These are phyloP conservation scores for Mamestra brassicae DNA, from an alignment of 2,888 invertebrate genomes.

Conservation along the genomic window DNA sequence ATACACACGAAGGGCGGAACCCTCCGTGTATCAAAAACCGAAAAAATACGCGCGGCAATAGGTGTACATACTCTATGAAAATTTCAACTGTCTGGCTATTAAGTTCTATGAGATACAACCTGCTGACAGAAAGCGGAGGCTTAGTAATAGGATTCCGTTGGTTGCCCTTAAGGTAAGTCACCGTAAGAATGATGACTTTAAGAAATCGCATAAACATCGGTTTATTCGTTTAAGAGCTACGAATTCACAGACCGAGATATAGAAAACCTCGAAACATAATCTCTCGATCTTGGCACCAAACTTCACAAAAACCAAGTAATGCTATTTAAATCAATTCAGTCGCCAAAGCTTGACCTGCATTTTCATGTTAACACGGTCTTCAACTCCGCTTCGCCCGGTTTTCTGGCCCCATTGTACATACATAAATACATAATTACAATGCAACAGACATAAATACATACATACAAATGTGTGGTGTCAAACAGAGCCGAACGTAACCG, in stretches of 20 bases:
- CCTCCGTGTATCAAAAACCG: not conserved
- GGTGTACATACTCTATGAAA: not conserved
- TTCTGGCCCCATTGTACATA: constrained; percentile 60
- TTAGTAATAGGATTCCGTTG: not conserved
- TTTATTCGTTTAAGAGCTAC: not conserved
- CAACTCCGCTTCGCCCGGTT: constrained; percentile 43
- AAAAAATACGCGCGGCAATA: not conserved
- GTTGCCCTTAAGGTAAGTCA: too few species aligned
- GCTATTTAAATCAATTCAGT: constrained; percentile 52
- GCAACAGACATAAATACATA: constrained; percentile 64
- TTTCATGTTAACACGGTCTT: constrained; percentile 54
- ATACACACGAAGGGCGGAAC: not conserved
- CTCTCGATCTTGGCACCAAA: not conserved
- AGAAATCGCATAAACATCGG: not conserved
- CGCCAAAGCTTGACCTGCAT: constrained; percentile 57
- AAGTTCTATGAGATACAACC: too few species aligned
- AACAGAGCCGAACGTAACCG: constrained; percentile 81
- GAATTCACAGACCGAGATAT: not conserved
- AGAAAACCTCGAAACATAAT: not conserved
- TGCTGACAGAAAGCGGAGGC: not conserved
- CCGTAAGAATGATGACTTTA: not conserved
- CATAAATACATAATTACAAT: constrained; percentile 65
- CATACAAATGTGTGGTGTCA: constrained; percentile 73
- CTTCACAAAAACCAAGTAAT: constrained; percentile 31
- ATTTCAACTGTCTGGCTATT: not conserved